phyloP scores from a whole-genome alignment of 2,113 vertebrate species.

The Tenebrosternarchus preto region DNA sequence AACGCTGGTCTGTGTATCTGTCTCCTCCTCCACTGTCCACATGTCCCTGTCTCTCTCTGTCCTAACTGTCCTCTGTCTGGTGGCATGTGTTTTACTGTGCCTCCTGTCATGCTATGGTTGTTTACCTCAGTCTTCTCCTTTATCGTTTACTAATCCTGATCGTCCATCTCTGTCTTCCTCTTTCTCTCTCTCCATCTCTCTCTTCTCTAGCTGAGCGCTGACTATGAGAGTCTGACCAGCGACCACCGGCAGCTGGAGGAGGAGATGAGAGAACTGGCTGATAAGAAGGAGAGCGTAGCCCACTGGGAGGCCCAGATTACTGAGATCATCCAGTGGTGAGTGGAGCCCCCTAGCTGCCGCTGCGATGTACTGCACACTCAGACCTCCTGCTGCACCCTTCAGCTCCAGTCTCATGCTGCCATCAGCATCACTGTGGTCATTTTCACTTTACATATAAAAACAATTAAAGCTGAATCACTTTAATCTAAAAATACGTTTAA shows the following conservation, averaged over 20 bases:
- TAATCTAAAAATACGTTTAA: too few species aligned
- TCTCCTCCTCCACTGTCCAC: not conserved
- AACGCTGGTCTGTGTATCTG: not conserved
- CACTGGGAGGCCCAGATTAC: constrained; percentile 99
- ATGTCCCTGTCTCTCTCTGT: not conserved
- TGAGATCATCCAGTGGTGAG: constrained; percentile 98
- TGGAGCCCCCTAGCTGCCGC: constrained; percentile 53
- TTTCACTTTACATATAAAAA: too few species aligned
- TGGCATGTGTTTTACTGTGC: not conserved
- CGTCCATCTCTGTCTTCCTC: not conserved
- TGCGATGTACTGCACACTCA: constrained; percentile 46
- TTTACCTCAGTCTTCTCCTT: not conserved
- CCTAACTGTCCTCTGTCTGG: not conserved
- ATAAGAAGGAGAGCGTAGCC: constrained; percentile 96
- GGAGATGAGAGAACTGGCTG: constrained; percentile 89
- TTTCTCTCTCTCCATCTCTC: not conserved
- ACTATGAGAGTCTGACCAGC: constrained; percentile 83
- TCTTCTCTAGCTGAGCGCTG: constrained; percentile 75
- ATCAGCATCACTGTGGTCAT: too few species aligned
- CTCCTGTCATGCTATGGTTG: not conserved
- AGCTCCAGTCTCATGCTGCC: too few species aligned
- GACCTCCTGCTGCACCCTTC: too few species aligned
- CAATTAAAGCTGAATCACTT: too few species aligned
- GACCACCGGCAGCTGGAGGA: constrained; percentile 90
- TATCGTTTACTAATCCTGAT: not conserved